Percentiles rank a stretch among this genome's conserved stretches.
phyloP scores from a whole-genome alignment of 2,113 vertebrate genomes.

The Phalacrocorax carbo region DNA sequence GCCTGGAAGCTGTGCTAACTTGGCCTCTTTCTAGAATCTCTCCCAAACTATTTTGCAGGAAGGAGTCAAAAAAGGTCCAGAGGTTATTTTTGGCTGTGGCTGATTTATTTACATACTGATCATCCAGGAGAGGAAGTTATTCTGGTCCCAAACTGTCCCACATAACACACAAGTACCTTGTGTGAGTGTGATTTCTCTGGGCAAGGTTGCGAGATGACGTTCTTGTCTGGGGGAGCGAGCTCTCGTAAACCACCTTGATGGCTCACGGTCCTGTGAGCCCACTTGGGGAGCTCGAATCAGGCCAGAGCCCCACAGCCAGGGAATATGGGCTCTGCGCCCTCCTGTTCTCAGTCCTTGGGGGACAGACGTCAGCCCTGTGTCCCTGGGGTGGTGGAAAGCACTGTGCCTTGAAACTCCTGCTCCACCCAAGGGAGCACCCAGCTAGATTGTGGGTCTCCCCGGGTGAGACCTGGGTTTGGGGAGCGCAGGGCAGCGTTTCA shows the following conservation, averaged over 20 bases:
- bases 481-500: neutral
- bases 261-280: neutral
- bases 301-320: neutral
- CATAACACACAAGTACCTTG: neutral
- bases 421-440: neutral
- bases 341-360: neutral
- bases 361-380: neutral
- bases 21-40: neutral
- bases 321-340: neutral
- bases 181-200: neutral
- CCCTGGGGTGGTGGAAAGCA: neutral
- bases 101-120: neutral
- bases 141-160: conserved; percentile 51
- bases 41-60: neutral
- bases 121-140: conserved; percentile 20
- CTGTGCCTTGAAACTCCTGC: neutral
- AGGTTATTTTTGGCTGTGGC: conserved; percentile 39
- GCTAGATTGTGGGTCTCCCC: neutral
- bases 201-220: neutral
- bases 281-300: fast-evolving
- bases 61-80: conserved; percentile 7
- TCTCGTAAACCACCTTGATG: neutral
- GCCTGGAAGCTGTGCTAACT: neutral
- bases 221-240: neutral
- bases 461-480: neutral